Base-by-base conservation (phyloP, 2,113 vertebrate species). In the Nycticryphes semicollaris region DNA sequence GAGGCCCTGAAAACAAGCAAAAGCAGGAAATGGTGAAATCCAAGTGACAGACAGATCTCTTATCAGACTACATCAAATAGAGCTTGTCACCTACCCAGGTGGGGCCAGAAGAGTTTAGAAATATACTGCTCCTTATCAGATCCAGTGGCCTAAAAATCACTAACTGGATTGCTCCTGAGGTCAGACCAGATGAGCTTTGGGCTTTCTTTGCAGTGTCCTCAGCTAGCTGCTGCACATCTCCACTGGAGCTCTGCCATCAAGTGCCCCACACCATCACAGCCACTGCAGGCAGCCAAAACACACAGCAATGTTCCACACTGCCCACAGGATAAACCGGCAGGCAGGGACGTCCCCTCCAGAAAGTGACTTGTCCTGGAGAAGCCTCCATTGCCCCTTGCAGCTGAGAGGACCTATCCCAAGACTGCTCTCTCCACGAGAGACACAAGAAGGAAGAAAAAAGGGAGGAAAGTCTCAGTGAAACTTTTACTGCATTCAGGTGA, bases 1-100 rank as follows among this genome's bases (percentile, higher is more conserved):
- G 41, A 64, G 63, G 72, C 28, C 35, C 79, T 96, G 84, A 75
- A 90, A 97, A 97, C 24, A 45, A 96, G 97, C 87, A 68, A 90
- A 90, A 81, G 96, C 94, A 63, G 68, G 95, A 97, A 97, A 80
- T 14, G 1, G 77, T 57, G 62, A 80, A 50, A 87, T 33, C 67
- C 13, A 35, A 66, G 27, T 85, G 80, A 88, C 91, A 51, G 51
- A 21, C 2, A 51, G 28, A 27, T 84, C 69, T 28, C 74, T 76
- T 69, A 90, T 63, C 51, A 2, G 43, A 62, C n/a, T n/a, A 9
- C 54, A 73, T 17, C 10, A 4, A 53, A 14, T 14, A 9, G 86
- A 37, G 43, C 12, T 67, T 3, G 0, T 50, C 30, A 12, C 60
- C 79, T 66, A 27, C 54, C 53, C 79, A 78, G 62, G 57, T 37